Base-by-base conservation (phyloP, 2,113 vertebrate genomes). In the Embiotoca jacksoni region DNA sequence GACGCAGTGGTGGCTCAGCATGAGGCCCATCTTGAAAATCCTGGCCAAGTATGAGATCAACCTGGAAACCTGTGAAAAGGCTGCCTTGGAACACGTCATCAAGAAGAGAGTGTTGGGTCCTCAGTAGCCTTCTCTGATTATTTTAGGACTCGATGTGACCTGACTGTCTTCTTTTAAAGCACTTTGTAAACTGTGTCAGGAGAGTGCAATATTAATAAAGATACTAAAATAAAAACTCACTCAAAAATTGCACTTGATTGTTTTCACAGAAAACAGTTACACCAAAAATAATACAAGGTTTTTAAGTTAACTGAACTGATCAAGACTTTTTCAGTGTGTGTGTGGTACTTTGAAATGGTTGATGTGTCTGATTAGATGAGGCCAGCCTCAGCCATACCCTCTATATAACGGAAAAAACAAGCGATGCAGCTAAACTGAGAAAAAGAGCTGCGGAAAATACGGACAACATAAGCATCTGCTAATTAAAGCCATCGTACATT, bases 21-120 rank as follows among this genome's bases (percentile, higher is more conserved):
- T 97, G 80, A 94, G 96, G 23, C 96, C 97, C 79, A 95, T 97
- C 91, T 90, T 97, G 46, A 98, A 98, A 88, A 96, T 98, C 80
- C 89, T 98, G 63, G 97, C 97, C 85, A 97, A 97, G 84, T 98
- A 98, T 23, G 92, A 95, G 65, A 95, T 95, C 6, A 91, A 82
- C 68, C 64, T 98, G 90, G 97, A 98, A 82, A 96, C 93, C 7
- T 93, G 94, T 0, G 95, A 98, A n/a, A 95, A 46, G 0, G 91
- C 96, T 14, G 91, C 92, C 53, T 71, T 98, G 84, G 97, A 97
- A 81, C 97, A 98, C 41, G 7, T 98, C 86, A 93, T 88, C 1
- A 93, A 83, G 75, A 97, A 96, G 91, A 89, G 72, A 58, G 85
- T 83, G 57, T 3, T 69, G 4, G 60, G 80, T 67, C 4, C 14